phyloP scores from a whole-genome alignment of 2,888 invertebrate genomes.

The Hedya salicella region DNA sequence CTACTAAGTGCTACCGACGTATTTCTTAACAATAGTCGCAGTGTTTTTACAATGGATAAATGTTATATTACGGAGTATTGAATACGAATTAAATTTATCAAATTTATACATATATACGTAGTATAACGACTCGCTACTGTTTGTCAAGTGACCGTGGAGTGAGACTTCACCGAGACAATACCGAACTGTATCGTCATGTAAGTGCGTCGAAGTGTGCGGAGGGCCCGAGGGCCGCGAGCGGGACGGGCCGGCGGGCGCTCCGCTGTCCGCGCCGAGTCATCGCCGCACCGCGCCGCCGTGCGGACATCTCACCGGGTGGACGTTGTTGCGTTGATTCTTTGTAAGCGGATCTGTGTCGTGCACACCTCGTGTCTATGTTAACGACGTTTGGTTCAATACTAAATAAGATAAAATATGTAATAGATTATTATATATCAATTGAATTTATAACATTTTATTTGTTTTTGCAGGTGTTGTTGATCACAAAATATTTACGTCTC shows the following conservation, averaged over 20 bases:
- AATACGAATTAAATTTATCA: constrained; percentile 84
- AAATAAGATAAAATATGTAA: constrained; percentile 30
- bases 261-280: constrained; percentile 48
- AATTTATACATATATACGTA: constrained; percentile 79
- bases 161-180: constrained; percentile 84
- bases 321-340: constrained; percentile 50
- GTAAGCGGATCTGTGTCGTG: constrained; percentile 52
- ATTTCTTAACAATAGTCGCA: constrained; percentile 58
- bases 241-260: constrained; percentile 49
- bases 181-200: constrained; percentile 73
- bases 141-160: constrained; percentile 82
- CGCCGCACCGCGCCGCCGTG: constrained; percentile 22
- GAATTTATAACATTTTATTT: constrained; percentile 53
- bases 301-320: constrained; percentile 50
- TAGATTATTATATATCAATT: constrained; percentile 47
- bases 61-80: constrained; percentile 72
- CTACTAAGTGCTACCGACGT: constrained; percentile 45
- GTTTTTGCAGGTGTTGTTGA: constrained; percentile 55
- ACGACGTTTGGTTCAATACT: constrained; percentile 46
- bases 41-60: constrained; percentile 76
- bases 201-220: constrained; percentile 59
- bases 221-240: constrained; percentile 6
- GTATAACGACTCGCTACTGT: constrained; percentile 81
- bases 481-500: constrained; percentile 56
- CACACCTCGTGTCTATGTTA: constrained; percentile 53